These are phyloP conservation scores for Coccyzus lansbergi DNA, from an alignment of 2,797 vertebrate genomes.

Conservation along the genomic window DNA sequence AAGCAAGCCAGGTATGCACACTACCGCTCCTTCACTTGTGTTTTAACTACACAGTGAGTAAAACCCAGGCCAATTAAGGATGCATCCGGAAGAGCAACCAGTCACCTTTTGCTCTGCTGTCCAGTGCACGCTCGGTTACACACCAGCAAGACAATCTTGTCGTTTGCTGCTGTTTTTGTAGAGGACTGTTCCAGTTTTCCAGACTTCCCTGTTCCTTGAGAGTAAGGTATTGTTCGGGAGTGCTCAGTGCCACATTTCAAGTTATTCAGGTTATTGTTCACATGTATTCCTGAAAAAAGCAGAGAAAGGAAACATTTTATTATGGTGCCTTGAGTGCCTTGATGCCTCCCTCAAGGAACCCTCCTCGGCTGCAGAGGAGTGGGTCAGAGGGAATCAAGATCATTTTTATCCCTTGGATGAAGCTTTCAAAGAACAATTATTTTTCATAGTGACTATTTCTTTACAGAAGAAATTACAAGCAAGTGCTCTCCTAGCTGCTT, in stretches of 20 bases:
- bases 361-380: not conserved
- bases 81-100: not conserved
- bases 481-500: not conserved
- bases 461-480: not conserved
- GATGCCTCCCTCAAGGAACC: not conserved
- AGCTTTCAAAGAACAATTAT: not conserved
- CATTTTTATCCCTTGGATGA: not conserved
- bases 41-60: not conserved
- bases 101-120: conserved; percentile 94
- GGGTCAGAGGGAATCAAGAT: not conserved
- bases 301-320: not conserved
- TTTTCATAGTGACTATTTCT: not conserved
- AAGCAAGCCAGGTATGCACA: not conserved
- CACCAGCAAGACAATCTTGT: conserved; percentile 93
- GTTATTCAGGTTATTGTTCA: conserved; percentile 97
- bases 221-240: conserved; percentile 84
- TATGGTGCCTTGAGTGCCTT: not conserved
- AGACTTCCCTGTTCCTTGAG: conserved; percentile 83
- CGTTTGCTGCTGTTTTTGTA: conserved; percentile 80
- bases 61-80: not conserved
- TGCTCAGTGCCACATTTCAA: conserved; percentile 89
- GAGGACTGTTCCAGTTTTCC: conserved; percentile 78
- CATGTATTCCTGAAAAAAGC: conserved; percentile 83
- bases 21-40: not conserved
- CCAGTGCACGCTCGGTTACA: conserved; percentile 94